Conservation (phyloP, 2,888 invertebrate species). For the Brachypterus glaber region DNA sequence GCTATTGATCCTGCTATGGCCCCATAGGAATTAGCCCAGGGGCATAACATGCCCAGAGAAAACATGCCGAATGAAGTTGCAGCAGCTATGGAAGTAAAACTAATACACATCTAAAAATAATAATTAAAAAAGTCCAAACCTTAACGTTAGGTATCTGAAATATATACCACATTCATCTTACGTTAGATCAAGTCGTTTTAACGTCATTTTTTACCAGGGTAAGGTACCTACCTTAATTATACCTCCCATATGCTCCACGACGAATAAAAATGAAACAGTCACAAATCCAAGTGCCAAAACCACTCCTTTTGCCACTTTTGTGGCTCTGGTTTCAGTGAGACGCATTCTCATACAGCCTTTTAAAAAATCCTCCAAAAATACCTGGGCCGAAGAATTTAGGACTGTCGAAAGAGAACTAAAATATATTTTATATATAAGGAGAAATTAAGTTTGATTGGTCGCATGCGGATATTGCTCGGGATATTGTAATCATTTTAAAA, state of each 20-base stretch:
- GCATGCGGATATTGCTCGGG: no score
- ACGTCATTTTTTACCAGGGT: neutral
- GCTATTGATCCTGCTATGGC: constrained; percentile 51
- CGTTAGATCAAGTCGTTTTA: no score
- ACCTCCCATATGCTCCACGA: constrained; percentile 68
- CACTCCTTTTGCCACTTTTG: constrained; percentile 54
- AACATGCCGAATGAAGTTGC: constrained; percentile 77
- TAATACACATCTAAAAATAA: constrained; percentile 51
- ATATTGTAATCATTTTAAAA: no score
- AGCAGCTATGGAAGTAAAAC: constrained; percentile 73
- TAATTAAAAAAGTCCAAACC: no score
- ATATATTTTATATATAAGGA: no score
- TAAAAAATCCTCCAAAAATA: constrained; percentile 73
- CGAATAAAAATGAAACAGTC: constrained; percentile 55
- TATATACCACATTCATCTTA: no score
- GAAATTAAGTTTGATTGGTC: no score
- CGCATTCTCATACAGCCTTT: constrained; percentile 57
- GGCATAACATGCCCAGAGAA: constrained; percentile 71
- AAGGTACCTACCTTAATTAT: constrained; percentile 56
- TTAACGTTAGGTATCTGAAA: no score
- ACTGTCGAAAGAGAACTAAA: constrained; percentile 79
- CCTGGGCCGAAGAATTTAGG: constrained; percentile 77
- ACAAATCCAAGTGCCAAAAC: constrained; percentile 54
- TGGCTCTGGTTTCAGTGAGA: constrained; percentile 51
- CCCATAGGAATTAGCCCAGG: constrained; percentile 67